Percentiles rank a stretch among this genome's conserved stretches.
phyloP scores from a whole-genome alignment of 2,888 invertebrate species.

The Lithophane semibrunnea region DNA sequence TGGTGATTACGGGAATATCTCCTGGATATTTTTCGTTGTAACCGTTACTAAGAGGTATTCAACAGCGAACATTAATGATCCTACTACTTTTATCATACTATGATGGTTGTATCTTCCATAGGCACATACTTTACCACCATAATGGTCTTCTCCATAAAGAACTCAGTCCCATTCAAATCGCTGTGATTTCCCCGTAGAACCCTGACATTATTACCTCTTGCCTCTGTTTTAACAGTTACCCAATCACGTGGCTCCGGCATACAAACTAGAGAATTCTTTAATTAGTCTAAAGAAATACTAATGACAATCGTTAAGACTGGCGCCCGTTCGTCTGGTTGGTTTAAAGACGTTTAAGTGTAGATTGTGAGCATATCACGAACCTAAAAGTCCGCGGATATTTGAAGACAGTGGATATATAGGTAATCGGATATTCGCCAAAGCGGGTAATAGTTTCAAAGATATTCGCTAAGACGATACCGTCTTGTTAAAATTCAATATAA shows the following conservation, averaged over 20 bases:
- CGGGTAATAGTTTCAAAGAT: not conserved
- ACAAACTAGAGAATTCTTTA: constrained; percentile 42
- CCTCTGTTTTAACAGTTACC: constrained; percentile 24
- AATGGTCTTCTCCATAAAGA: not conserved
- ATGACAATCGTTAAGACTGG: constrained; percentile 15
- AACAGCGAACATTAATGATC: not conserved
- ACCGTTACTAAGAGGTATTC: not conserved
- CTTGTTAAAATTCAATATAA: not conserved
- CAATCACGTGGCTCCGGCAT: constrained; percentile 17
- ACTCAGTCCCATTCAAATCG: not conserved
- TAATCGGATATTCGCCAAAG: not conserved
- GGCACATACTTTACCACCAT: not conserved
- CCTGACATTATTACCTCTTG: constrained; percentile 44
- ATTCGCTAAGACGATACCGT: not conserved
- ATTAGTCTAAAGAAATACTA: constrained; percentile 33
- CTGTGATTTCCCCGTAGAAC: constrained; percentile 19
- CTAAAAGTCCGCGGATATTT: not conserved
- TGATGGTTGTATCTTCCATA: not conserved
- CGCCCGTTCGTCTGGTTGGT: constrained; percentile 7
- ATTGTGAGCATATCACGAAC: not conserved
- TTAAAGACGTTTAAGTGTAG: not conserved
- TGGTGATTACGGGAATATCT: not conserved
- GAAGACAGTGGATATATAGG: too few species aligned
- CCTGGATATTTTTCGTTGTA: not conserved
- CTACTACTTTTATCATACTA: too few species aligned